Evolutionary conservation across 1,140 invertebrate genomes (phyloP), one percentile per base, ranked within the genome.

Genomic region (Philopotamus ludificatus): DNA sequence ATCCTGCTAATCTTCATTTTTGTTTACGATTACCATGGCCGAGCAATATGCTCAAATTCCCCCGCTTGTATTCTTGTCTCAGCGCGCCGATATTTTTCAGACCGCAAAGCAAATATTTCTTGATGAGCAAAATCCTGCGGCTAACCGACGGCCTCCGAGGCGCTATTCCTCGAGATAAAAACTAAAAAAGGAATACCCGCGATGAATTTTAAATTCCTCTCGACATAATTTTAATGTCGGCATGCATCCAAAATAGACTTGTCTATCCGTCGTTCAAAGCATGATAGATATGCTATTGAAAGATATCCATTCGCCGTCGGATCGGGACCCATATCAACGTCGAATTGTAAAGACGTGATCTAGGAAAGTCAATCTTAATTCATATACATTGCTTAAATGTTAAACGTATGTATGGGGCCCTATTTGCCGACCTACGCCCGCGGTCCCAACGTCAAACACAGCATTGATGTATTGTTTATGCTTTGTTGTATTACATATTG

Each of bases 11-110:
- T 54, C 51, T 54, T 54, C 51, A 54, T 57, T 57, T 57, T 57
- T 57, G 54, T 57, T 57, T 57, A 57, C 18, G 54, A 41, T 57
- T 57, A 57, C 54, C 51, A 15, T 23, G 16, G 53, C 53, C 22
- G 53, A 21, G 25, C 45, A n/a, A 15, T n/a, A 15, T n/a, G n/a
- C 45, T 20, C 45, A 20, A n/a, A n/a, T 20, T 20, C 4, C 45
- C 34, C 45, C 45, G 45, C 45, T 20, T 20, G 8, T n/a, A n/a
- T 20, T 20, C 45, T 15, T 20, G n/a, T 20, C 45, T n/a, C 45
- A n/a, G n/a, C 45, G 8, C 4, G 45, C 45, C 15, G 45, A 8
- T 3, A 7, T 20, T 34, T 34, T 34, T 34, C 45, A 15, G 4
- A 15, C 16, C 16, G 4, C 45, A 47, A 20, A 8, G 20, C 45